Evolutionary conservation across 2,113 vertebrate genomes (phyloP).

Genomic region (Periophthalmus modestus): DNA sequence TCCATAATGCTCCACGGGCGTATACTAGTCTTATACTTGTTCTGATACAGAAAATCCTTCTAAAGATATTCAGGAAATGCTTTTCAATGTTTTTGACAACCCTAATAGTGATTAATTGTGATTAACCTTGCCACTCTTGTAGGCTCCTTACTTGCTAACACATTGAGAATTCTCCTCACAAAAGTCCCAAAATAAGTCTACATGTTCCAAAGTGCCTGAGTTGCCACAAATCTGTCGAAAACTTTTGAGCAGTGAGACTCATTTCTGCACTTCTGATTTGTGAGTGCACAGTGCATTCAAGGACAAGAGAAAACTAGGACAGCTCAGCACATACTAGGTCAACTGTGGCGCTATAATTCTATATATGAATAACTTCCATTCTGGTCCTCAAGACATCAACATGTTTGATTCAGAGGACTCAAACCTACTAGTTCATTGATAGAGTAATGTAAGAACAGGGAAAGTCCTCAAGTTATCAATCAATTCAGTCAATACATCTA

Average conservation of each 20-base stretch:
- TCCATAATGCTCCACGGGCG: no score
- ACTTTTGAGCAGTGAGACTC: slow-evolving; percentile 5
- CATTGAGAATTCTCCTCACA: not conserved
- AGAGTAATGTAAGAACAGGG: no score
- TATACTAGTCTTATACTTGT: no score
- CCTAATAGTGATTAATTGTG: no score
- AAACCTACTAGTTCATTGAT: no score
- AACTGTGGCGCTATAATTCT: not conserved
- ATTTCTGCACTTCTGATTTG: not conserved
- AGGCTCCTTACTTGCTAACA: not conserved
- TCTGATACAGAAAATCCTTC: no score
- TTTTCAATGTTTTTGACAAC: no score
- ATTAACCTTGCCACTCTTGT: no score
- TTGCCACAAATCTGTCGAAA: not conserved
- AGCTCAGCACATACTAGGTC: not conserved
- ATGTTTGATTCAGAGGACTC: not conserved
- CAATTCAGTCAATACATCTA: no score
- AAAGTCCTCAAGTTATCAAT: no score
- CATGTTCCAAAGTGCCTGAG: not conserved
- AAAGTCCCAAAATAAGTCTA: not conserved
- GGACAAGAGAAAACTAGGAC: not conserved
- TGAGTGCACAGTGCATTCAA: not conserved
- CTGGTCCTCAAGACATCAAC: not conserved
- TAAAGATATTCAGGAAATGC: no score
- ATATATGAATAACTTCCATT: not conserved